A percentile compares a stretch with the other conserved stretches of the same genome.
Evolutionary conservation across 2,888 invertebrate species (phyloP).

Genomic region (Lathronympha strigana): DNA sequence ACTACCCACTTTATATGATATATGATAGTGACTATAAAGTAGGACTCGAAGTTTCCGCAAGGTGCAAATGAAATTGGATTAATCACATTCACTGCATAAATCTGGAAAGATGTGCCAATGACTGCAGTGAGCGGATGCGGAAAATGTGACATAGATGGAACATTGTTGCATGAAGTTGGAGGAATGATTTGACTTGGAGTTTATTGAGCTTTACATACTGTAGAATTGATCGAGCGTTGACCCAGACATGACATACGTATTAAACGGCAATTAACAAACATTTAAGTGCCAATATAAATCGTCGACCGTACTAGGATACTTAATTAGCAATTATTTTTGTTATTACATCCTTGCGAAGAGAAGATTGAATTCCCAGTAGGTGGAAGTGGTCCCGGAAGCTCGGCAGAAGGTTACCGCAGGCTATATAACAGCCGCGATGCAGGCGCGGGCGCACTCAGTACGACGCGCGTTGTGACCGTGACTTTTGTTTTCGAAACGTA

Average conservation of each 20-base stretch:
- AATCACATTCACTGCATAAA: no score
- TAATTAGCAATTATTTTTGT: constrained; percentile 26
- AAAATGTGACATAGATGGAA: no score
- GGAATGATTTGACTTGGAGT: neutral
- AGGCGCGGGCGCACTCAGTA: constrained; percentile 70
- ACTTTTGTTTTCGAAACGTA: constrained; percentile 56
- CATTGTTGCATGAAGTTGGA: neutral
- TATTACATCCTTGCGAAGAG: constrained; percentile 38
- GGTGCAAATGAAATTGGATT: no score
- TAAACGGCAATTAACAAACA: neutral
- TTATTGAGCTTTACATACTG: neutral
- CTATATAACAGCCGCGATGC: constrained; percentile 66
- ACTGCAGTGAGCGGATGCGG: no score
- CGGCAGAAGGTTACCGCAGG: constrained; percentile 68
- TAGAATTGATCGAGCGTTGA: neutral
- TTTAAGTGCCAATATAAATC: neutral
- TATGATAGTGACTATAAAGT: no score
- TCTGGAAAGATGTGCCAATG: no score
- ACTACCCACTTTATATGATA: no score
- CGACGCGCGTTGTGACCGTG: constrained; percentile 61
- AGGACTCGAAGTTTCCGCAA: no score
- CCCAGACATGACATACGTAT: neutral
- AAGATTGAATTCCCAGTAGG: constrained; percentile 47
- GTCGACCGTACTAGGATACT: neutral
- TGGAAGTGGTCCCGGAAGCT: constrained; percentile 69